These are phyloP conservation scores for Carterocephalus palaemon DNA, from an alignment of 2,888 invertebrate genomes.

Conservation along the genomic window DNA sequence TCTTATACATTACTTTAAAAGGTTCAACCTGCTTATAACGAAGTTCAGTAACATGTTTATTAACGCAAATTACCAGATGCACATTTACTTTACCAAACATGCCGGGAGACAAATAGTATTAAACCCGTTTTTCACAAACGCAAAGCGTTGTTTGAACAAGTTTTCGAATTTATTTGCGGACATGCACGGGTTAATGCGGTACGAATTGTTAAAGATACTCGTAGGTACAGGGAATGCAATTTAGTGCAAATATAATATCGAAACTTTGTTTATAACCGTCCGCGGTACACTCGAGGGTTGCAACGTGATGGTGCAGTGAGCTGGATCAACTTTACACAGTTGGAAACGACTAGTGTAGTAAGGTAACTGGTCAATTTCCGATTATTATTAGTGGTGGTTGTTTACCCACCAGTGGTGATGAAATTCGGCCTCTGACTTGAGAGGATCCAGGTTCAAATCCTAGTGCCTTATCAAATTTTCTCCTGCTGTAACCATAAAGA, in stretches of 20 bases:
- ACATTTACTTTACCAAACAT: background rate
- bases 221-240: conserved; percentile 18
- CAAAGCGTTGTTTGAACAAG: conserved; percentile 10
- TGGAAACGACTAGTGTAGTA: background rate
- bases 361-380: no score
- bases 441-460: no score
- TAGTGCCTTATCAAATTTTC: no score
- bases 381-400: no score
- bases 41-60: background rate
- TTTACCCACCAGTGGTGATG: no score
- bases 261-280: conserved; percentile 23
- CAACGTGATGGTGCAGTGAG: conserved; percentile 13
- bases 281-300: no score
- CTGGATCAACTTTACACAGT: background rate
- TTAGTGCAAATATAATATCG: conserved; percentile 24
- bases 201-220: conserved; percentile 19
- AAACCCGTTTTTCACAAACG: conserved; percentile 10
- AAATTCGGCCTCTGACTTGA: no score
- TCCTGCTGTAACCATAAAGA: no score
- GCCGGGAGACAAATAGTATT: background rate
- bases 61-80: background rate
- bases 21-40: background rate
- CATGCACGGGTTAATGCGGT: conserved; percentile 15
- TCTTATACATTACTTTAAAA: no score
- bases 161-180: conserved; percentile 12